A percentile compares a stretch with the other conserved stretches of the same genome.
Evolutionary conservation across 2,113 vertebrate species (phyloP).

Genomic region (Triplophysa dalaica): DNA sequence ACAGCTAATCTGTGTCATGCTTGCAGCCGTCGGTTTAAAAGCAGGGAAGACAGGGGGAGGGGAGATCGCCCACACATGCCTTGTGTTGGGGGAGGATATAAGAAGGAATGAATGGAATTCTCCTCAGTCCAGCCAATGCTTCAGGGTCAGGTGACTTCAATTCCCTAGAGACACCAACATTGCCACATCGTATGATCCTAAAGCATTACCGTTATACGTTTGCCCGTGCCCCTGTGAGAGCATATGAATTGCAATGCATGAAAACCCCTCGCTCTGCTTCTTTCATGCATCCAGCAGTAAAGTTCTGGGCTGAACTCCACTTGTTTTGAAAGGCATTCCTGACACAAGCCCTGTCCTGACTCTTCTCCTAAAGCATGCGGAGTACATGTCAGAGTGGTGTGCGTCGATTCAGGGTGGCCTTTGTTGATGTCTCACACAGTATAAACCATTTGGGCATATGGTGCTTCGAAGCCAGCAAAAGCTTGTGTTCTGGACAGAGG

Average conservation of each 20-base stretch:
- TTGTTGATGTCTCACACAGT: constrained; percentile 30
- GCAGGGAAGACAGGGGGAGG: constrained; percentile 41
- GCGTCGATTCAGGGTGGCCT: constrained; percentile 26
- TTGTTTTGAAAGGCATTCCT: constrained; percentile 57
- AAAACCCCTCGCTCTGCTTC: not conserved
- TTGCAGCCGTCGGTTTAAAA: constrained; percentile 36
- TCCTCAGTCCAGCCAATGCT: constrained; percentile 50
- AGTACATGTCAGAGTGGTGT: constrained; percentile 18
- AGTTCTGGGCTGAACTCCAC: constrained; percentile 15
- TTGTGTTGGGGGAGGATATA: constrained; percentile 57
- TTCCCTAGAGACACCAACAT: constrained; percentile 38
- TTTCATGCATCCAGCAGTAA: constrained; percentile 15
- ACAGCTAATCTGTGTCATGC: constrained; percentile 60
- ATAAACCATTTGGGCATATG: constrained; percentile 39
- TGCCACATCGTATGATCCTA: not conserved
- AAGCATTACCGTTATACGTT: not conserved
- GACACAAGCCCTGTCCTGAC: constrained; percentile 61
- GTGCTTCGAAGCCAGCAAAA: constrained; percentile 32
- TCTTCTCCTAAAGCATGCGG: constrained; percentile 30
- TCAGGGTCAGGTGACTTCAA: constrained; percentile 56
- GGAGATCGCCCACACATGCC: constrained; percentile 54
- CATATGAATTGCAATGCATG: not conserved
- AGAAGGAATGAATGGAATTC: constrained; percentile 59
- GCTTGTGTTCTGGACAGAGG: not conserved
- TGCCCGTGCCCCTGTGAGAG: not conserved